Evolutionary conservation across 2,888 invertebrate species (phyloP), one percentile per base, ranked within the genome.

Genomic region (Caenorhabditis panamensis): DNA sequence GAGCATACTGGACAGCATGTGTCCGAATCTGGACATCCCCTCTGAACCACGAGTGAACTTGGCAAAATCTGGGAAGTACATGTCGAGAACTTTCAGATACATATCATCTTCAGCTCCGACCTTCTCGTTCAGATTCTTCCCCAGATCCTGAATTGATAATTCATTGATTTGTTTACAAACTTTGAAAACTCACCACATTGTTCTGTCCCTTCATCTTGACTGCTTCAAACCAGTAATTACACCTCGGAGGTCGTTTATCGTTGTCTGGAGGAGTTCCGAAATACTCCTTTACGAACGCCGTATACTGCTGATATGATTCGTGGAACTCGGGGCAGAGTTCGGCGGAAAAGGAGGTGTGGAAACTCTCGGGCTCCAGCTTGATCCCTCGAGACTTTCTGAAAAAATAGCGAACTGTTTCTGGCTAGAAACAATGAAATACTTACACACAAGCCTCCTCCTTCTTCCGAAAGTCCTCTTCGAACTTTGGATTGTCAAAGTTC

Each of bases 261-360:
- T 64, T 73, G 49, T 77, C 78, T 2, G 82, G 82, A 11, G 82
- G 82, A 9, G 77, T 41, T 24, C 73, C 78, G 31, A 78, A 82
- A 41, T 68, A 78, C 28, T 78, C 78, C 59, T 82, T 78, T 20
- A 82, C 68, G 36, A 81, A 81, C 49, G 81, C 67, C 11, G 81
- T 77, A 22, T 81, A 76, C 62, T 61, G 54, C 62, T 77, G 75
- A 37, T 79, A 79, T 1, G 73, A 62, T 13, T 79, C 56, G 36
- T 82, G 83, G 53, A 75, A 83, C 18, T 83, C 85, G 5, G 83
- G 80, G 44, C 85, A 85, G 4, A 78, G 59, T 51, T 85, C 85
- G 1, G 80, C 66, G 1, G 82, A 61, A 51, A 73, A 82, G 0
- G 80, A 78, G 0, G 82, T 79, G n/a, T 76, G 69, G 67, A 82